Base-by-base conservation (phyloP, 2,113 vertebrate genomes). In the Silurus glanis region DNA sequence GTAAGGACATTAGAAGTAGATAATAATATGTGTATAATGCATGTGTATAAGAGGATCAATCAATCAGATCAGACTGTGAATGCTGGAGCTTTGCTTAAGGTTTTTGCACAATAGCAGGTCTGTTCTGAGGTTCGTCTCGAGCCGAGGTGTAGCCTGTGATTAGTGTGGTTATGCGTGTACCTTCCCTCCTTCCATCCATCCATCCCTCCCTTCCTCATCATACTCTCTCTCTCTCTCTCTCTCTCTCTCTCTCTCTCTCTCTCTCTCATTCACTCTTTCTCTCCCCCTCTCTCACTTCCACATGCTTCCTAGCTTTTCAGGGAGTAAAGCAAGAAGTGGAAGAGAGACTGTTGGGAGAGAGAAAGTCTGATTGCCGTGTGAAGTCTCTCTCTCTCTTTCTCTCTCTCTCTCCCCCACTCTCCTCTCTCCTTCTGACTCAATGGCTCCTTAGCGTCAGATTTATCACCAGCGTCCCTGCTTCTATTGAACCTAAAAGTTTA, bases 291-390 rank as follows among this genome's bases (percentile, higher is more conserved):
- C 13, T 16, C 67, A 16, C 67, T 16, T 37, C 21, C 56, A 61
- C 78, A 80, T 61, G 56, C 56, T 80, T 61, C 58, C 78, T 45
- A 61, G 37, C 25, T 23, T 80, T 80, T 80, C 58, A 14, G 37
- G 78, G 56, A 80, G 78, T 80, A 80, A 80, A 80, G 56, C 61
- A 80, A 80, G 78, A 80, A 80, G 78, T 80, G 56, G 17, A 59
- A 59, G 78, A 80, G 56, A 61, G 78, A 47, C 78, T 80, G 37
- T 37, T 37, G 28, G 78, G 37, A 47, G 78, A 80, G 78, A 80
- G 56, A 80, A 61, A 80, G 78, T 61, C 56, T 61, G 78, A 61
- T 13, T 80, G 4, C 25, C 55, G 13, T 56, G 8, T 13, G 8
- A 80, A 45, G 25, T 59, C 25, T 59, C 56, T 45, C 58, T 80